Percentiles rank a stretch among this genome's conserved stretches.
These are phyloP conservation scores for Anas bernieri DNA, from an alignment of 2,797 vertebrate species.

Conservation along the genomic window DNA sequence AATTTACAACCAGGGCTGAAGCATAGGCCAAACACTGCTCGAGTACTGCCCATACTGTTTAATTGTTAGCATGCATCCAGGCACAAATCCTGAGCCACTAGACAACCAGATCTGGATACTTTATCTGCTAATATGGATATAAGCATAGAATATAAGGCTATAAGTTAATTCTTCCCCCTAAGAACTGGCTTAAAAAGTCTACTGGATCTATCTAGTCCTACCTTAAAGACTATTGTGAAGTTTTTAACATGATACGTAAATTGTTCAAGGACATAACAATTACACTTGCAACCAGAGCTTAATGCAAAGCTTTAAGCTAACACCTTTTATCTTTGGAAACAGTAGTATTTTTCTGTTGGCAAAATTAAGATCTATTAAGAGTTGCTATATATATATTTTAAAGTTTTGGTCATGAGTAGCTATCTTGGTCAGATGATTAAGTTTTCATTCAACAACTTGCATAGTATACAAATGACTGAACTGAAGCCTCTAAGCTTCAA, in stretches of 20 bases:
- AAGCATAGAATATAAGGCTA: neutral
- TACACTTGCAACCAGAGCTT: neutral
- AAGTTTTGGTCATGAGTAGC: neutral
- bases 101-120: neutral
- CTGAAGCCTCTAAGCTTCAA: neutral
- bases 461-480: neutral
- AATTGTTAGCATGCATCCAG: neutral
- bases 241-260: neutral
- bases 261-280: neutral
- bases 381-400: too few relatives aligned
- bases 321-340: neutral
- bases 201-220: neutral
- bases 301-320: neutral
- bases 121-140: neutral
- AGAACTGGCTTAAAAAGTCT: neutral
- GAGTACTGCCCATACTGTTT: neutral
- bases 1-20: neutral
- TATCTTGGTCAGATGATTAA: neutral
- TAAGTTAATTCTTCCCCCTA: neutral
- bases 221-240: neutral
- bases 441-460: neutral
- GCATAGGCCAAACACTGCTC: neutral
- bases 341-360: neutral
- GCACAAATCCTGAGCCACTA: neutral
- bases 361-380: neutral